Conservation (phyloP, 2,113 vertebrate genomes). For the Pollimyrus isidori region DNA sequence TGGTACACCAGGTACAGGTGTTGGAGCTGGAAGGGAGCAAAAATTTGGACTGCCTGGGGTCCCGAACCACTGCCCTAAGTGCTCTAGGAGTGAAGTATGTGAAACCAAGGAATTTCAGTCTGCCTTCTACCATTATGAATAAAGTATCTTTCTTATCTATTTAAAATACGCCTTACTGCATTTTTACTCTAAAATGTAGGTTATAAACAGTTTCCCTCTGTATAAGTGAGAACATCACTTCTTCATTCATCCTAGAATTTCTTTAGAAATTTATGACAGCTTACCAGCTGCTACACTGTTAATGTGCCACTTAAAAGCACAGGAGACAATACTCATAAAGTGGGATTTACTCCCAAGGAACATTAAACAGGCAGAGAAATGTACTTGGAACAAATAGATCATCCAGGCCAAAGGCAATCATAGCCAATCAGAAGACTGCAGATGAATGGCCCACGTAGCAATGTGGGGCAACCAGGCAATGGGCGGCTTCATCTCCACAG, state of each 20-base stretch:
- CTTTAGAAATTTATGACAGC: not conserved
- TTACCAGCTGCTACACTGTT: not conserved
- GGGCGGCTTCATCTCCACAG: not conserved
- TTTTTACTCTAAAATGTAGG: not conserved
- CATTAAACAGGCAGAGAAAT: not conserved
- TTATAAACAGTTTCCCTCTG: not conserved
- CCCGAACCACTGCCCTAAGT: not conserved
- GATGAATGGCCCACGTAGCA: not conserved
- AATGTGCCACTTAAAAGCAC: not conserved
- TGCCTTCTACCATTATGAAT: not conserved
- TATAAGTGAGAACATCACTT: not conserved
- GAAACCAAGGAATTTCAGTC: not conserved
- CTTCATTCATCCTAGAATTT: not conserved
- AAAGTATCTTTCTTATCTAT: not conserved
- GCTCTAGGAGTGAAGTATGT: not conserved
- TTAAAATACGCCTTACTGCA: not conserved
- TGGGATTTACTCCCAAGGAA: not conserved
- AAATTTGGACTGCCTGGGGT: too few relatives aligned
- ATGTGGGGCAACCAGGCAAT: not conserved
- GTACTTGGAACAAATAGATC: not conserved
- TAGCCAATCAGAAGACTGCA: not conserved
- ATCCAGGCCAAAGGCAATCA: not conserved
- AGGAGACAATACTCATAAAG: not conserved
- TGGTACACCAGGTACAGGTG: too few relatives aligned
- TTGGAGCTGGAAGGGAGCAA: too few relatives aligned